Percentiles rank a stretch among this genome's conserved stretches.
Conservation (phyloP, 2,113 vertebrate genomes). For the Varanus komodoensis region DNA sequence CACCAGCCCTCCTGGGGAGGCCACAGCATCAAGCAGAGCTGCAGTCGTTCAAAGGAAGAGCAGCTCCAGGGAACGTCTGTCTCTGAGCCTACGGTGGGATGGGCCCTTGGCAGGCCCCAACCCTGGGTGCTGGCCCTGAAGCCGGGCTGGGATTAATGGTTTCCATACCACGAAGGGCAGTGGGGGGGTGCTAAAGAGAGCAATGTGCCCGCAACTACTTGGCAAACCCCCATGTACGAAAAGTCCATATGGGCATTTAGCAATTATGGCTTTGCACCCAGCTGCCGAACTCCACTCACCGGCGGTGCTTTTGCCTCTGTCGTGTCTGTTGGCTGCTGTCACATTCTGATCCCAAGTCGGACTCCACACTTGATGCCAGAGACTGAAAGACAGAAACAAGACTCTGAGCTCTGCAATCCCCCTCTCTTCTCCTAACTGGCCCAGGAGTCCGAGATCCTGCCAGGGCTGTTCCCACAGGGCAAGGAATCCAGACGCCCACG, state of each 20-base stretch:
- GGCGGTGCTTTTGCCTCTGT: constrained; percentile 2
- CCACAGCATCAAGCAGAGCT: no score
- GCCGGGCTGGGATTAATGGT: neutral
- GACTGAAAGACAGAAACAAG: constrained; percentile 20
- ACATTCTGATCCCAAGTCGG: constrained; percentile 19
- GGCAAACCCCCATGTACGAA: neutral
- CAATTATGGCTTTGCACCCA: neutral
- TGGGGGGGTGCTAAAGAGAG: neutral
- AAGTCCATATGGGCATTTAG: neutral
- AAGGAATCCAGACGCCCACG: neutral
- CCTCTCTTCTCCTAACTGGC: neutral
- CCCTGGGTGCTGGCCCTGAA: no score
- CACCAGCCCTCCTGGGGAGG: no score
- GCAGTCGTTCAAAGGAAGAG: no score
- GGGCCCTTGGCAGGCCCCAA: no score
- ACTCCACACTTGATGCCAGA: constrained; percentile 26
- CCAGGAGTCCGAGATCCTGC: neutral
- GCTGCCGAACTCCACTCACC: constrained; percentile 10
- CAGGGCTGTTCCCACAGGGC: neutral
- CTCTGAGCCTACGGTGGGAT: no score
- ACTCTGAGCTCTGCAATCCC: no score
- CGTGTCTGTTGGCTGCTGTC: neutral
- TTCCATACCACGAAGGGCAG: neutral
- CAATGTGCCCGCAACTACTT: neutral
- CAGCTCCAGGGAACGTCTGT: no score